Base-by-base conservation (phyloP, 2,113 vertebrate species). In the Nycticebus coucang region DNA sequence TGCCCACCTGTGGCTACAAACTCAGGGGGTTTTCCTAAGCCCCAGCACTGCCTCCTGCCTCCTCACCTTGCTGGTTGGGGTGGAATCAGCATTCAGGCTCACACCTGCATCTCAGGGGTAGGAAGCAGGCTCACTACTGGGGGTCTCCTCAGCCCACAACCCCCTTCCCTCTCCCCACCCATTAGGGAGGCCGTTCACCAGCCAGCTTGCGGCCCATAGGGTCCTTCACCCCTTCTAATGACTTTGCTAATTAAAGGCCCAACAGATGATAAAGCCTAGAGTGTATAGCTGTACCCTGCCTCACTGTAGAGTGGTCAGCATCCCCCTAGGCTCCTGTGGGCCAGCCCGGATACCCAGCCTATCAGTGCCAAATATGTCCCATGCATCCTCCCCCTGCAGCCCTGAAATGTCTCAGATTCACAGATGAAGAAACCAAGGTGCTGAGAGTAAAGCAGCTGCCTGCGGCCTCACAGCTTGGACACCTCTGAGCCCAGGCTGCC, bases 211-310 rank as follows among this genome's bases (percentile, higher is more conserved):
- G 18, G 62, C 75, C 55, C 64, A n/a, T 4, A 53, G 62, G 13
- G 10, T 50, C 41, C 30, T 41, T 87, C n/a, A 19, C 19, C 50
- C 17, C 35, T 7, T 87, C 91, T 28, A 64, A 95, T 72, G 64
- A 89, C 57, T 71, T 68, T 11, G 3, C 66, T 96, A 59, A 95
- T 95, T 97, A 93, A 95, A 96, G 55, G 80, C 37, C 77, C 94
- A 93, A 93, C 19, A 78, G 75, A 87, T 93, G 95, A 80, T 83
- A 0, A 19, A 75, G 79, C 14, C 94, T 89, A 92, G 68, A 84
- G 60, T 77, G 13, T 35, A 93, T 22, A 22, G 22, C 62, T 14
- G 5, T 12, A 12, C 66, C 26, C 75, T 6, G 79, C 35, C 28
- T 45, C 28, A 35, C 4, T 64, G 75, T 17, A 45, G 57, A 87